phyloP scores from a whole-genome alignment of 2,888 invertebrate species.

The Vannuccia rotundouncinata region DNA sequence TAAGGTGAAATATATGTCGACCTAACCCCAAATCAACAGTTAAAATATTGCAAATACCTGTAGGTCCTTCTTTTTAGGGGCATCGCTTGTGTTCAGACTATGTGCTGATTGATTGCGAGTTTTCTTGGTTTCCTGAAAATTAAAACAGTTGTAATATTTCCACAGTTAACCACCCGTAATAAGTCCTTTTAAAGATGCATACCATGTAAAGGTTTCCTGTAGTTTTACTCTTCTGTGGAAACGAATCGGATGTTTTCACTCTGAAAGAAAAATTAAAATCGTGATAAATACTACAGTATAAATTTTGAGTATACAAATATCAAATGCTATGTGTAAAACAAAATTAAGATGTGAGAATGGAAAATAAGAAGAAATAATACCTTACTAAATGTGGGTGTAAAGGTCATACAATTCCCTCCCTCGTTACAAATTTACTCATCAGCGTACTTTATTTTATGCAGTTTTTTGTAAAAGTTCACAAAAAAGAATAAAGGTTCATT shows the following conservation, averaged over 20 bases:
- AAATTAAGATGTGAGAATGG: not conserved
- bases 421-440: too few relatives aligned
- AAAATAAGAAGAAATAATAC: not conserved
- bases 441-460: too few relatives aligned
- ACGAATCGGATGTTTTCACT: not conserved
- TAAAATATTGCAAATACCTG: too few relatives aligned
- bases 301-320: not conserved
- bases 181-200: not conserved
- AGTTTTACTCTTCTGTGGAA: not conserved
- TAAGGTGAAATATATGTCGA: too few relatives aligned
- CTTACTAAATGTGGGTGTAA: too few relatives aligned
- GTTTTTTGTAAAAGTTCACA: too few relatives aligned
- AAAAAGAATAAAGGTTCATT: too few relatives aligned
- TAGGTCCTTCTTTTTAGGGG: too few relatives aligned
- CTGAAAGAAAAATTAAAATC: not conserved
- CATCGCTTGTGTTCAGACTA: too few relatives aligned
- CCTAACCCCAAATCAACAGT: too few relatives aligned
- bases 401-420: too few relatives aligned
- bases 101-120: not conserved
- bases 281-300: not conserved
- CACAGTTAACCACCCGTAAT: not conserved
- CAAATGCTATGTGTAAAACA: not conserved
- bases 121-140: not conserved
- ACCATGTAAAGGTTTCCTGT: not conserved
- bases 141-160: not conserved